Conservation (phyloP, 2,113 vertebrate genomes). For the Pelecanoides urinatrix region DNA sequence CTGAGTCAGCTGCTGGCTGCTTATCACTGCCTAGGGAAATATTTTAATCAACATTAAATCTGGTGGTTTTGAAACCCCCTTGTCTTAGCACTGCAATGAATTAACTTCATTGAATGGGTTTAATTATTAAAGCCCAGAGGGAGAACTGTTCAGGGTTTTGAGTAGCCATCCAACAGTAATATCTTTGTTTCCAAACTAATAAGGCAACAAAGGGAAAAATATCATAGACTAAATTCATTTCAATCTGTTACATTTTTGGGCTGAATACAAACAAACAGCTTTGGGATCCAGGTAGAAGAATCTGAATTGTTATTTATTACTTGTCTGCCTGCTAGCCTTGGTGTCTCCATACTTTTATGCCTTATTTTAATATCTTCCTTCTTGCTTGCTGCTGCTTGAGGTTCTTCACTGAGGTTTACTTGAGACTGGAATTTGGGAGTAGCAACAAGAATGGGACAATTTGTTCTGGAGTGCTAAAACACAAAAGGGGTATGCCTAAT, state of each 20-base stretch:
- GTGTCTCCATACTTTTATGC: background rate
- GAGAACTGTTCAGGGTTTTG: background rate
- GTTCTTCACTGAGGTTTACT: background rate
- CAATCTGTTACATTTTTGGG: background rate
- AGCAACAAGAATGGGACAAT: background rate
- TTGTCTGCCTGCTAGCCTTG: background rate
- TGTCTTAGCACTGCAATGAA: background rate
- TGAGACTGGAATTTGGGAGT: background rate
- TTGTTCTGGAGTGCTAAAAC: background rate
- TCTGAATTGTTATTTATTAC: background rate
- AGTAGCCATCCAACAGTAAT: background rate
- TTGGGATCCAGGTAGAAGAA: background rate
- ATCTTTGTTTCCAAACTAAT: background rate
- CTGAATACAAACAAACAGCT: background rate
- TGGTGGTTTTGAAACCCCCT: background rate
- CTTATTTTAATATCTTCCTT: background rate
- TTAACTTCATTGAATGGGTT: background rate
- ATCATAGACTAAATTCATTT: background rate
- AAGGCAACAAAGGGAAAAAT: background rate
- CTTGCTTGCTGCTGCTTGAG: background rate
- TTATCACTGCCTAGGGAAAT: background rate
- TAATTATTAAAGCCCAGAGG: background rate
- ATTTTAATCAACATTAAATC: background rate
- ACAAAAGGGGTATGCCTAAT: background rate
- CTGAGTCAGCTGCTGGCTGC: background rate